Base-by-base conservation (phyloP, 2,888 invertebrate genomes). In the Scaptomyza polygonia region DNA sequence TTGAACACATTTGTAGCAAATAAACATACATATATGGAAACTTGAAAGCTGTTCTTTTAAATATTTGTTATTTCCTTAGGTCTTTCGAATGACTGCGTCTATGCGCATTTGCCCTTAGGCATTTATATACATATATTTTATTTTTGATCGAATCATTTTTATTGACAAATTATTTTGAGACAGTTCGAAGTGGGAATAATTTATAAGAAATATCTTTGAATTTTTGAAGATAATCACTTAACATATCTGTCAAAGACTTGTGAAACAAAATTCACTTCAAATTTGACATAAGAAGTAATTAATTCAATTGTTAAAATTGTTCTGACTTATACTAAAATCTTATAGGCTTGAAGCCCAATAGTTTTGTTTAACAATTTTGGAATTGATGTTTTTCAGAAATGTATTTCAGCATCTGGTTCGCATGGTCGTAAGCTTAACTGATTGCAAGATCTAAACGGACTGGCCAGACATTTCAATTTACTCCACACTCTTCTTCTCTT, bases 401-500 rank as follows among this genome's bases (percentile, higher is more conserved):
- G 29, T 64, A 32, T 25, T 12, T 53, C 7, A 32, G 7, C 44
- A 65, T 65, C 29, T 63, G 52, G 14, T 53, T 12, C 32, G 14
- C 32, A 21, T 25, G n/a, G 32, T 21, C 21, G 32, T 7, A 44
- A 44, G 66, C 52, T 65, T 12, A 9, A 53, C 30, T 27, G 53
- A 45, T 45, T 44, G 53, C 16, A n/a, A 32, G 34, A 51, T 21
- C 52, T 42, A 27, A 69, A 27, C 32, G 16, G 12, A 44, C 45
- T 69, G 30, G 14, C 45, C 36, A 52, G 42, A 43, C 67, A 63
- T 62, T 71, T 67, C 53, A 71, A 71, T 54, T 71, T 63, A 9
- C 32, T 25, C 9, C 11, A 45, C 21, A 54, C 34, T 34, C 47
- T 43, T 12, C 34, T 39, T 3, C 16, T 16, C 9, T 9, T 39